These are phyloP conservation scores for Aquatica leii DNA, from an alignment of 2,888 invertebrate genomes.

Conservation along the genomic window DNA sequence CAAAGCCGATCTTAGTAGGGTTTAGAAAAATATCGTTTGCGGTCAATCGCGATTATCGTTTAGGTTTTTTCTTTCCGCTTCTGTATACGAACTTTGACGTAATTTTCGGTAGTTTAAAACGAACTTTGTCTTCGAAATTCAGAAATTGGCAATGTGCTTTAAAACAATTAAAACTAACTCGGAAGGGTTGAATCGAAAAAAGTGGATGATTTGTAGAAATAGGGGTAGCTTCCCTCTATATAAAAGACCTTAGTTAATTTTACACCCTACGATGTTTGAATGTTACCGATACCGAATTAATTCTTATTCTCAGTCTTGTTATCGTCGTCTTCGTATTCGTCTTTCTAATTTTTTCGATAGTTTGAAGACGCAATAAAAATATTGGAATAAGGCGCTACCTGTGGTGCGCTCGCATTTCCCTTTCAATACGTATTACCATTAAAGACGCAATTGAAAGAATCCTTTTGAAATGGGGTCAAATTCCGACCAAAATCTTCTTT, in stretches of 20 bases:
- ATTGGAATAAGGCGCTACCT: conserved; percentile 9
- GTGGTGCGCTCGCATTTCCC: conserved; percentile 23
- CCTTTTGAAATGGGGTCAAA: conserved; percentile 38
- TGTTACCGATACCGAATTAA: conserved; percentile 31
- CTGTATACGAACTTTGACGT: too few relatives aligned
- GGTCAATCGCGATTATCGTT: too few relatives aligned
- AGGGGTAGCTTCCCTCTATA: conserved; percentile 49
- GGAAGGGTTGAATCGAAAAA: conserved; percentile 55
- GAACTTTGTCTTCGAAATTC: conserved; percentile 44
- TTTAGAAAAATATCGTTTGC: too few relatives aligned
- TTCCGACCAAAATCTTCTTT: conserved; percentile 41
- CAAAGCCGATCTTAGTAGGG: too few relatives aligned
- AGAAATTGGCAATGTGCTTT: conserved; percentile 58
- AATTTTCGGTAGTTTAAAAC: conserved; percentile 22
- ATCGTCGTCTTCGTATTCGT: background rate
- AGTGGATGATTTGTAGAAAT: conserved; percentile 57
- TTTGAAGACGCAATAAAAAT: too few relatives aligned
- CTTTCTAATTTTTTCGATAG: background rate
- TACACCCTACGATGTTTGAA: conserved; percentile 39
- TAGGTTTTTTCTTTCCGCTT: too few relatives aligned
- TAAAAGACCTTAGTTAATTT: conserved; percentile 43
- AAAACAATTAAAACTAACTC: conserved; percentile 57
- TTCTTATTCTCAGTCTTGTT: conserved; percentile 19
- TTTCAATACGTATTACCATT: conserved; percentile 19
- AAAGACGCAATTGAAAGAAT: conserved; percentile 36